Evolutionary conservation across 2,797 vertebrate species (phyloP), one percentile per base, ranked within the genome.

Genomic region (Astyanax mexicanus): DNA sequence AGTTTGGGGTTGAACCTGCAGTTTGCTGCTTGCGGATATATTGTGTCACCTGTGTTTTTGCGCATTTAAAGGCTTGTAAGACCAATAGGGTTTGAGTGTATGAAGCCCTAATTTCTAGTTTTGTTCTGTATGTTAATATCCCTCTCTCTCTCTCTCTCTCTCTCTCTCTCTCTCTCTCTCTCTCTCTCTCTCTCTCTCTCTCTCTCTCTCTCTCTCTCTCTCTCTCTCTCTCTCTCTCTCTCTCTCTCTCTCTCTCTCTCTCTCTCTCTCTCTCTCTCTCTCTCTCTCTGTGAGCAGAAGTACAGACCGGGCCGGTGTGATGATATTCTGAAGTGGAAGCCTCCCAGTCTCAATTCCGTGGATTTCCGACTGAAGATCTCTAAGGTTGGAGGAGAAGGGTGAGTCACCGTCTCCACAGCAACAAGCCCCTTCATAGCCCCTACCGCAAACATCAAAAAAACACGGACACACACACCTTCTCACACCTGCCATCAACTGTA

Each of bases 291-390:
- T 82, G 88, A 81, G 82, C 91, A 99, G 97, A 97, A 93, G 89
- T 99, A 99, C 88, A 97, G 96, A 84, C 85, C 97, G 12, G 98
- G 98, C 76, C 93, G 95, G 74, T 99, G 97, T 85, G 96, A 99
- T 81, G 96, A 99, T 80, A 99, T 98, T 89, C 95, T 99, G 78
- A 99, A 99, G 89, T 99, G 98, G 98, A 99, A 99, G 83, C 98
- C 98, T 62, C 98, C 97, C 58, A 98, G 96, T 88, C 92, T 95
- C 86, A 99, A 99, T 93, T 99, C 98, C 2, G 98, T 99, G 82
- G 98, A 99, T 92, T 99, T 99, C 90, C 96, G 97, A 78, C 94
- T 99, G 76, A 99, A 98, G 92, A 98, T 99, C 93, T 95, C 96
- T 86, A 98, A 94, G 95, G 92, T 98, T 80, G 96, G 96, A 87